Evolutionary conservation across 2,888 invertebrate species (phyloP), one percentile per base, ranked within the genome.

Genomic region (Melanchra persicariae): DNA sequence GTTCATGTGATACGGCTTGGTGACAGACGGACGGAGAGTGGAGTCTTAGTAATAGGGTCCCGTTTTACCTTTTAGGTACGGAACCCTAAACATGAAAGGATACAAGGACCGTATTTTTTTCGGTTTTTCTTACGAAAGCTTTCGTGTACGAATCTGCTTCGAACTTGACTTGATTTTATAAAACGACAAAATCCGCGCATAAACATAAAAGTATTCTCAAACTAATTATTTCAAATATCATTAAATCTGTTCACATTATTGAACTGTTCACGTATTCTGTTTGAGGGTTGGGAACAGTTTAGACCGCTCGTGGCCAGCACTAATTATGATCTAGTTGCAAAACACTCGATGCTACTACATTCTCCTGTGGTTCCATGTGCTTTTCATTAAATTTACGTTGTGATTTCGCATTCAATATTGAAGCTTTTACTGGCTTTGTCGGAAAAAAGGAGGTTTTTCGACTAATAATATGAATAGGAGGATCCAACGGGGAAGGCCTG

Each of bases 251-350:
- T 10, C 15, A 61, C 40, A 26, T 52, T 30, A 26, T 52, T 30
- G 40, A 30, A 15, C 60, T 76, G 30, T 30, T 60, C 30, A 47
- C 24, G 26, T 43, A 73, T 82, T 84, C 72, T 24, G 68, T 82
- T 78, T 75, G 70, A 61, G 43, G 10, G 17, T 49, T 17, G 47
- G 12, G 9, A 7, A 52, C 59, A 59, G 67, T 76, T 68, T 59
- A 57, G 40, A 51, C 12, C 15, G 10, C 26, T 54, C 26, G 63
- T 40, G 58, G 45, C 60, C 54, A 51, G 10, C 45, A 26, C 54
- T 84, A 75, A 83, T 77, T 72, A 74, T 77, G 69, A 69, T 58
- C 57, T 60, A 63, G 61, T 49, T 67, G 70, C 63, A 73, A 80
- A 70, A 77, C 54, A 52, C 45, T 59, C 43, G 17, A 51, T n/a